Conservation (phyloP, 1,140 invertebrate species). For the Phymorhynchus buccinoides region DNA sequence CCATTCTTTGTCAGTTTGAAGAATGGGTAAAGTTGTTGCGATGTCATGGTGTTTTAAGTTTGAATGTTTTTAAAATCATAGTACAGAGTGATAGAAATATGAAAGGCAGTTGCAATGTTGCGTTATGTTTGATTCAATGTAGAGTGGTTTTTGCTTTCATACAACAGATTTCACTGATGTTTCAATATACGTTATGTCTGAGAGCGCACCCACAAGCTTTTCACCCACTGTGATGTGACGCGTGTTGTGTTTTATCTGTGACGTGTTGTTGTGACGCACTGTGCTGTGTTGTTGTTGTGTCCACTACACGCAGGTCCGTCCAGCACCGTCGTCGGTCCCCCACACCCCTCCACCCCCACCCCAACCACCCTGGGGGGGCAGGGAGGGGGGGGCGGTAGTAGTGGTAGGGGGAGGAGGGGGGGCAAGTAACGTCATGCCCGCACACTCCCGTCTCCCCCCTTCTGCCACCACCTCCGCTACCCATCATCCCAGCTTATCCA, state of each 20-base stretch:
- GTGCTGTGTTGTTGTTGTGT: slow-evolving; percentile 25
- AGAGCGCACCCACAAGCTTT: neutral
- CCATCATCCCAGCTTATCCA: slow-evolving; percentile 14
- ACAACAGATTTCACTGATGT: neutral
- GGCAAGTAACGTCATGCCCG: neutral
- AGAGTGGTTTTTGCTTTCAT: too few relatives aligned
- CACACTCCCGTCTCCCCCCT: slow-evolving; percentile 17
- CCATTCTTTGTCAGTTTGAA: too few relatives aligned
- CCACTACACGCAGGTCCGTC: slow-evolving; percentile 31
- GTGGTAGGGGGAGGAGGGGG: neutral
- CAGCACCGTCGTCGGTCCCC: slow-evolving; percentile 14
- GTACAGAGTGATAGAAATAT: too few relatives aligned
- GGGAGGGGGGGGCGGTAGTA: neutral
- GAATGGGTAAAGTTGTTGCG: too few relatives aligned
- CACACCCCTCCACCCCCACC: neutral
- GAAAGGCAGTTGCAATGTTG: too few relatives aligned
- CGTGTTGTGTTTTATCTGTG: neutral
- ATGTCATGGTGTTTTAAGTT: too few relatives aligned
- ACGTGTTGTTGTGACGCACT: slow-evolving; percentile 15
- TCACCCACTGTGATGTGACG: neutral
- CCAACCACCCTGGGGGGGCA: slow-evolving; percentile 19
- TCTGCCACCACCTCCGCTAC: neutral
- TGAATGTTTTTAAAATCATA: too few relatives aligned
- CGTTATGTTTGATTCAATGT: too few relatives aligned
- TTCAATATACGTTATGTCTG: neutral